Conservation (phyloP, 2,888 invertebrate species). For the Phanerotoma sp. region DNA sequence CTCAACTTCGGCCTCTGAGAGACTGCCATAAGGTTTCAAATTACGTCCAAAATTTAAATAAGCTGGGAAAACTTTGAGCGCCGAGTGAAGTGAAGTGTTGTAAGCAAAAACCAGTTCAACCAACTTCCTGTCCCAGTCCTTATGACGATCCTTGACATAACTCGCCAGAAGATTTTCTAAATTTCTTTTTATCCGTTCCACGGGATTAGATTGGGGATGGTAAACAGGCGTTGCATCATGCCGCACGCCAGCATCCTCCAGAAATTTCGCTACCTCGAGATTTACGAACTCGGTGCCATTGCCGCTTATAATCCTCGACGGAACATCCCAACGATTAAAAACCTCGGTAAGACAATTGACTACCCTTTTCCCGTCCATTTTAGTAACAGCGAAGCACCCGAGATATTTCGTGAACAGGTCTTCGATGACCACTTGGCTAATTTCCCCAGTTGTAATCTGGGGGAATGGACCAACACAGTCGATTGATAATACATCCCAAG, state of each 20-base stretch:
- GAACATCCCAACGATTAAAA: too few species aligned
- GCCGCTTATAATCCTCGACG: not conserved
- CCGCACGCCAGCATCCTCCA: not conserved
- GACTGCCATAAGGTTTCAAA: too few species aligned
- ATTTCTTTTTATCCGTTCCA: too few species aligned
- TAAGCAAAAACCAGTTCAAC: too few species aligned
- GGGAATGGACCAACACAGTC: not conserved
- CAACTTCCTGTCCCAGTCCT: too few species aligned
- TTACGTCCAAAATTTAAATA: too few species aligned
- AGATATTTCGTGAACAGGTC: not conserved
- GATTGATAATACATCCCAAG: not conserved
- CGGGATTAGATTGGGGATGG: not conserved
- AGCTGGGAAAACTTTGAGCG: too few species aligned
- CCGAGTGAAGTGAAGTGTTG: too few species aligned
- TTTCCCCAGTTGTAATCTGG: not conserved
- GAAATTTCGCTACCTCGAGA: not conserved
- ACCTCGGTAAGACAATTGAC: not conserved
- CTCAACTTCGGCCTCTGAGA: too few species aligned
- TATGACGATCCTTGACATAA: too few species aligned
- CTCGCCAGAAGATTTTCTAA: too few species aligned
- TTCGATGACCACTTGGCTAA: not conserved
- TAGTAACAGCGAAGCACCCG: not conserved
- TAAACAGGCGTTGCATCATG: too few species aligned
- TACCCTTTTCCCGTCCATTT: not conserved
- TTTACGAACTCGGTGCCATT: conserved; percentile 6